A percentile compares a stretch with the other conserved stretches of the same genome.
Evolutionary conservation across 1,140 invertebrate species (phyloP).

Genomic region (Microplitis demolitor): DNA sequence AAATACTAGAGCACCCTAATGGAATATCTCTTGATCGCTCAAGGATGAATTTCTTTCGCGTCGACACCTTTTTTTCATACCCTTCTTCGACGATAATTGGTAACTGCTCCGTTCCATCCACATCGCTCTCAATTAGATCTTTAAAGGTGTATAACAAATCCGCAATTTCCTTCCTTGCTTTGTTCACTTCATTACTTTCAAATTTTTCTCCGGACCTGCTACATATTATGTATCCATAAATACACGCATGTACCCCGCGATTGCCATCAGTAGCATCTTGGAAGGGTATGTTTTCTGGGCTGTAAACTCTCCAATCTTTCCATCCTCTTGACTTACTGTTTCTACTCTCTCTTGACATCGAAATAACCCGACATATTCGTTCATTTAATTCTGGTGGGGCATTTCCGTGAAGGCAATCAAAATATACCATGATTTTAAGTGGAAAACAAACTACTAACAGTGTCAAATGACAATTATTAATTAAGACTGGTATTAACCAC

Average conservation of each 20-base stretch:
- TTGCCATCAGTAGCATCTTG: background rate
- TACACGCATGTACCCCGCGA: background rate
- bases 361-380: background rate
- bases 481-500: background rate
- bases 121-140: too few relatives aligned
- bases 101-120: too few relatives aligned
- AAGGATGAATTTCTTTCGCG: too few relatives aligned
- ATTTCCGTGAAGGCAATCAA: background rate
- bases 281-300: background rate
- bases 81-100: too few relatives aligned
- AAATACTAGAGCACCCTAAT: too few relatives aligned
- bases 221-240: too few relatives aligned
- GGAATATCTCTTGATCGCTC: too few relatives aligned
- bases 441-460: background rate
- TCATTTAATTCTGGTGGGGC: background rate
- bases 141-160: too few relatives aligned
- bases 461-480: background rate
- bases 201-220: too few relatives aligned
- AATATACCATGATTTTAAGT: background rate
- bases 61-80: too few relatives aligned
- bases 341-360: background rate
- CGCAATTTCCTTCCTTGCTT: too few relatives aligned
- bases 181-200: too few relatives aligned
- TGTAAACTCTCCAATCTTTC: background rate
- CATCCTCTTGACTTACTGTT: background rate